phyloP scores from a whole-genome alignment of 2,797 vertebrate species.

The Lutjanus argentimaculatus region DNA sequence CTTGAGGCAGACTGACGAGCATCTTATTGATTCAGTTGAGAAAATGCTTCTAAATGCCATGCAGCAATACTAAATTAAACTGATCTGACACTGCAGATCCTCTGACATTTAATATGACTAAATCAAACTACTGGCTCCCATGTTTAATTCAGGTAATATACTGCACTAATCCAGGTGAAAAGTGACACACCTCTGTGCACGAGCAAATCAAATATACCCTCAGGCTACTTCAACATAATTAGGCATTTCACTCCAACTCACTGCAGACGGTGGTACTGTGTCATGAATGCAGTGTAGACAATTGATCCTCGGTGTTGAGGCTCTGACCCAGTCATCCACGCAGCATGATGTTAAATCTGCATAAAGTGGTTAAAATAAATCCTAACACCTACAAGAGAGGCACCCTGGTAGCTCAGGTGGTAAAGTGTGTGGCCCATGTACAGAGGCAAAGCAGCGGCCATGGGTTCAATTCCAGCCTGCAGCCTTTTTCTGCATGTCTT shows the following conservation, averaged over 20 bases:
- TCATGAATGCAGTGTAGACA: not conserved
- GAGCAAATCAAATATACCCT: constrained; percentile 26
- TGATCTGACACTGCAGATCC: constrained; percentile 12
- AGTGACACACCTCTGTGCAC: constrained; percentile 1
- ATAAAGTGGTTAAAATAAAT: not conserved
- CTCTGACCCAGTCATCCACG: not conserved
- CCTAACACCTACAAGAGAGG: not conserved
- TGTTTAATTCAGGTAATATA: constrained; percentile 31
- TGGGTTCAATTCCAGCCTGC: no score
- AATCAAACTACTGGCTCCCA: constrained; percentile 32
- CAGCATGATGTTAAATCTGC: constrained; percentile 18
- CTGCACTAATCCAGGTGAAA: constrained; percentile 29
- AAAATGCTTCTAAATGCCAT: constrained; percentile 41
- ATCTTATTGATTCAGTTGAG: constrained; percentile 37
- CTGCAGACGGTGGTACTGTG: not conserved
- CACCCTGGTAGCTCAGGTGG: no score
- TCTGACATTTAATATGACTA: constrained; percentile 36
- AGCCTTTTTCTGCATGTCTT: no score
- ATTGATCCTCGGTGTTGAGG: not conserved
- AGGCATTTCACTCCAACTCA: not conserved
- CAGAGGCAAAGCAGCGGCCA: no score
- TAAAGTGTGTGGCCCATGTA: no score
- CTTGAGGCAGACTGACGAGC: constrained; percentile 9
- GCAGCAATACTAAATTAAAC: constrained; percentile 25
- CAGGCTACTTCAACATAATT: not conserved